These are phyloP conservation scores for Aricia artaxerxes DNA, from an alignment of 2,888 invertebrate genomes.

Conservation along the genomic window DNA sequence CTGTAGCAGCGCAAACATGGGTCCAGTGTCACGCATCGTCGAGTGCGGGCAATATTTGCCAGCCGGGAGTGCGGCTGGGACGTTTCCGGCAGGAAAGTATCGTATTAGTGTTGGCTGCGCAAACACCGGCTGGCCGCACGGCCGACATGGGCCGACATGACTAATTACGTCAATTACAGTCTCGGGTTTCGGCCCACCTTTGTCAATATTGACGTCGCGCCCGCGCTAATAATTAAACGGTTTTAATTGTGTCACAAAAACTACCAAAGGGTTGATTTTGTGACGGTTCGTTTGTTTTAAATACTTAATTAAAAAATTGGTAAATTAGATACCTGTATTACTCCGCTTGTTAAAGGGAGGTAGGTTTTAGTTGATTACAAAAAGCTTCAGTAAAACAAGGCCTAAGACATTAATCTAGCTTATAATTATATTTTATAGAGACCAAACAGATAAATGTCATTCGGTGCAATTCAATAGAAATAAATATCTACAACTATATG, in stretches of 20 bases:
- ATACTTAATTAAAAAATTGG: background rate
- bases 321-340: background rate
- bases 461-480: too few species aligned
- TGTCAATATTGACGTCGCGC: constrained; percentile 69
- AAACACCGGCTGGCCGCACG: constrained; percentile 78
- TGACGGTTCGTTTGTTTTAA: background rate
- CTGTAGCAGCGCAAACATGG: background rate
- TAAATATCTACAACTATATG: too few species aligned
- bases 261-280: background rate
- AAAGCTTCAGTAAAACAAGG: background rate
- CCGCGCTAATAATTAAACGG: constrained; percentile 9
- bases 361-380: background rate
- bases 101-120: constrained; percentile 73
- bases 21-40: constrained; percentile 68
- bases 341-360: background rate
- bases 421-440: too few species aligned
- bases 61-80: constrained; percentile 61
- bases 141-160: constrained; percentile 60
- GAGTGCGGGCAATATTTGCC: constrained; percentile 75
- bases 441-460: too few species aligned
- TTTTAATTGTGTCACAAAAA: constrained; percentile 19
- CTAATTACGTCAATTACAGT: constrained; percentile 80
- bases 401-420: too few species aligned
- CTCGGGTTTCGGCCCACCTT: constrained; percentile 77
- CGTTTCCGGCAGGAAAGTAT: constrained; percentile 78